Conservation (phyloP, 53 echinoderm and acorn worm species). For the Arbacia lixula region DNA sequence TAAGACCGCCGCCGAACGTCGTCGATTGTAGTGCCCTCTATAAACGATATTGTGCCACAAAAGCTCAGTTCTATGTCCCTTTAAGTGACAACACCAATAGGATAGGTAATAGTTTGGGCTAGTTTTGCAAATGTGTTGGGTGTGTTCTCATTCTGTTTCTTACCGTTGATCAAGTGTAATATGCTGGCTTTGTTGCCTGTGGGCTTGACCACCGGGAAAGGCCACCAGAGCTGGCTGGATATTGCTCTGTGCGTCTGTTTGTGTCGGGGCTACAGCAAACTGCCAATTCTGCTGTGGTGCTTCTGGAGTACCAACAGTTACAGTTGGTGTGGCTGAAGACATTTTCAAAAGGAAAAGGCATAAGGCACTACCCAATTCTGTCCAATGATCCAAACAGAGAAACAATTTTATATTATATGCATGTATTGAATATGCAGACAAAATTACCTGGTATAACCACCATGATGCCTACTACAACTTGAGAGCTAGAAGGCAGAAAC, state of each 20-base stretch:
- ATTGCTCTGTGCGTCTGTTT: constrained; percentile 2
- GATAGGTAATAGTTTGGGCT: no score
- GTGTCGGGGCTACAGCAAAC: constrained; percentile 1
- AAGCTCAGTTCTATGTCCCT: neutral
- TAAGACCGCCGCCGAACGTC: no score
- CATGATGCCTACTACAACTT: no score
- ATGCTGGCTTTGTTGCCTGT: constrained; percentile 1
- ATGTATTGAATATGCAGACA: no score
- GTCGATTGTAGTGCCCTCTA: no score
- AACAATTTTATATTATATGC: no score
- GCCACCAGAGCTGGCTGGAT: constrained; percentile 18
- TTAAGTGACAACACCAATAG: neutral
- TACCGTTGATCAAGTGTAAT: constrained; percentile 4
- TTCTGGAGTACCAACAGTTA: neutral
- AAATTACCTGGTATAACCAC: no score
- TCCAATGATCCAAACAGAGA: no score
- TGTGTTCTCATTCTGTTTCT: neutral
- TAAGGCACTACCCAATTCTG: no score
- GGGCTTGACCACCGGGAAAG: constrained; percentile 1
- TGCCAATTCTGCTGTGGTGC: constrained; percentile 41
- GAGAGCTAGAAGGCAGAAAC: no score
- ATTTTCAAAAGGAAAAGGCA: no score
- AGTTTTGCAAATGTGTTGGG: neutral
- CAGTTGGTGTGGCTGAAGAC: no score
- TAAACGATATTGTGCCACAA: neutral